Base-by-base conservation (phyloP, 2,888 invertebrate species). In the Pecten maximus region DNA sequence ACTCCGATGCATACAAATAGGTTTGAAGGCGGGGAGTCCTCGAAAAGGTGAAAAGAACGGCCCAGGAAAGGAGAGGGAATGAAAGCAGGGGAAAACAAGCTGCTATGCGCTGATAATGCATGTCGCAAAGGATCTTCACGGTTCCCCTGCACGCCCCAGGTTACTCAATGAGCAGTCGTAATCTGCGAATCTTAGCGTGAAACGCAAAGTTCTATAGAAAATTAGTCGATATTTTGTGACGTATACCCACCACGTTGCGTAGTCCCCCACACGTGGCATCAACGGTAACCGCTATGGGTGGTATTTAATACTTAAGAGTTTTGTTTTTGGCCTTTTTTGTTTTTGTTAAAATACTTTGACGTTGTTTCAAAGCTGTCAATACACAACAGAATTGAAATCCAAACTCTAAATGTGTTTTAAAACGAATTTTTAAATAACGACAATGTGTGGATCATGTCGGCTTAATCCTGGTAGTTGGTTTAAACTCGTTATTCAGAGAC, bases 1-100 rank as follows among this genome's bases (percentile, higher is more conserved):
- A 88, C 87, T 88, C 87, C 89, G 89, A 92, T 92, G 91, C 90
- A 92, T 92, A 92, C 91, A 92, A 92, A 92, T 89, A 89, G 91
- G 74, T 87, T 50, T 40, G 50, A 86, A 86, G 88, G 87, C 74
- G 86, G 54, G 89, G 48, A 40, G 86, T 50, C 89, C 87, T 44
- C 40, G 88, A 39, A 74, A 40, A 35, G 12, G 74, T 74, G 74
- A 74, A 74, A 74, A 74, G 74, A 74, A 74, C 28, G 12, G 35
- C 35, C 28, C 74, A 74, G 74, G 74, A 35, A 74, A 23, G 74
- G 74, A 28, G 35, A 28, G 15, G 28, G 35, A 12, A 28, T 74
- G 74, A 74, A 74, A 35, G 74, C 28, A 28, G 74, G 74, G 23
- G 74, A 74, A 74, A 74, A 74, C 35, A 74, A 35, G 12, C 74